phyloP scores from a whole-genome alignment of 2,797 vertebrate species.

The Numenius phaeopus region DNA sequence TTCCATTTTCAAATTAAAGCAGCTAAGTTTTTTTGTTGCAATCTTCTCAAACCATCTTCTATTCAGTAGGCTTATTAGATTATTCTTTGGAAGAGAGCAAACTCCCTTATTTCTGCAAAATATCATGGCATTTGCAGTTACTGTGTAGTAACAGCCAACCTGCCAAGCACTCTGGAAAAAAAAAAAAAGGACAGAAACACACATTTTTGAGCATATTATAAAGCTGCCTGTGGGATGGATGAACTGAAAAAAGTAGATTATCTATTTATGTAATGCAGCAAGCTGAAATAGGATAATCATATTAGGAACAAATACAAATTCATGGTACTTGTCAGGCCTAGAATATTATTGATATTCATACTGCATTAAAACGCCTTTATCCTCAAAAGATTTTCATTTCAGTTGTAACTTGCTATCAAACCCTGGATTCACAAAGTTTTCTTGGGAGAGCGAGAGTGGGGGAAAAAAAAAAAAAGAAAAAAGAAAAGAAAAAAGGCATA shows the following conservation, averaged over 20 bases:
- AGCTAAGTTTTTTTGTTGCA: background rate
- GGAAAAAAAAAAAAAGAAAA: background rate
- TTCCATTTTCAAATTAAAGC: background rate
- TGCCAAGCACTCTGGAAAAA: background rate
- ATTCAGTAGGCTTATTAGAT: background rate
- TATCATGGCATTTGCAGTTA: background rate
- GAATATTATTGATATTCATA: background rate
- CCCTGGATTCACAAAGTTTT: background rate
- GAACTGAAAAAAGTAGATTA: background rate
- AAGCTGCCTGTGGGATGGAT: background rate
- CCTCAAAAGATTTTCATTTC: background rate
- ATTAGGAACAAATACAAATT: background rate
- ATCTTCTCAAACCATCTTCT: background rate
- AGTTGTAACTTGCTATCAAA: background rate
- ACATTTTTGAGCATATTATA: background rate
- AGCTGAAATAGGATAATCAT: background rate
- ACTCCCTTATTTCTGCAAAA: background rate
- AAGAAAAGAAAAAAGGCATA: too few species aligned
- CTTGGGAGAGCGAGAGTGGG: too few species aligned
- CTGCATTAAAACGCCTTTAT: background rate
- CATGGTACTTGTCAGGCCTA: background rate
- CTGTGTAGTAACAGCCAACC: background rate
- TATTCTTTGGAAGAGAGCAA: background rate
- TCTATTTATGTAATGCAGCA: background rate
- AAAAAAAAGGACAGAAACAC: background rate